These are phyloP conservation scores for Drosophila murphyi DNA, from an alignment of 1,140 invertebrate genomes.

Conservation along the genomic window DNA sequence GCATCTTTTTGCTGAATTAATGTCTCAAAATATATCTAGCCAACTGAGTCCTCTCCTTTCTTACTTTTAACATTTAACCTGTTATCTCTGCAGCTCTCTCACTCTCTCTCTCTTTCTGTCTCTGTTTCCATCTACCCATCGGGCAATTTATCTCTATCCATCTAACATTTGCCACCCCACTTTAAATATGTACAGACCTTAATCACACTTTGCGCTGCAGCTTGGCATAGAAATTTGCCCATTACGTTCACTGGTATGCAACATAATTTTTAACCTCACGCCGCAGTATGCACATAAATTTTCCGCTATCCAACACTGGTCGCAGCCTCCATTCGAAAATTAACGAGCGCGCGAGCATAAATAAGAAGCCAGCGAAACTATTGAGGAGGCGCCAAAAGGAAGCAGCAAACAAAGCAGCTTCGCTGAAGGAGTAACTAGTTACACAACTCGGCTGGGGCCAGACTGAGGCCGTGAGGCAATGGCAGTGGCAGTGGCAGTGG, in stretches of 20 bases:
- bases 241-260: slow-evolving; percentile 54
- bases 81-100: neutral
- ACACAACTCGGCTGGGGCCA: slow-evolving; percentile 1
- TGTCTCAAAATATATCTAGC: slow-evolving; percentile 1
- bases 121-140: neutral
- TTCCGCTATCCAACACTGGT: slow-evolving; percentile 38
- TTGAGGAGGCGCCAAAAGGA: slow-evolving; percentile 42
- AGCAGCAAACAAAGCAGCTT: slow-evolving; percentile 19
- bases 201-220: slow-evolving; percentile 57
- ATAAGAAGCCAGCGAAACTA: slow-evolving; percentile 60
- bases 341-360: slow-evolving; percentile 60
- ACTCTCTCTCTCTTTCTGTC: too few species aligned
- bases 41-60: neutral
- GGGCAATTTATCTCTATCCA: slow-evolving; percentile 28
- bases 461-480: slow-evolving; percentile 1
- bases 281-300: slow-evolving; percentile 59
- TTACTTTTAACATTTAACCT: neutral
- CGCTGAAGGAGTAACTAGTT: neutral
- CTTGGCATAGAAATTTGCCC: slow-evolving; percentile 41
- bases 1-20: slow-evolving; percentile 5
- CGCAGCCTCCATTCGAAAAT: slow-evolving; percentile 46
- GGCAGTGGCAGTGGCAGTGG: slow-evolving; percentile 4
- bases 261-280: slow-evolving; percentile 63
- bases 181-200: slow-evolving; percentile 59
- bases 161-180: slow-evolving; percentile 10